phyloP scores from a whole-genome alignment of 2,888 invertebrate species.

The Miltochrista miniata region DNA sequence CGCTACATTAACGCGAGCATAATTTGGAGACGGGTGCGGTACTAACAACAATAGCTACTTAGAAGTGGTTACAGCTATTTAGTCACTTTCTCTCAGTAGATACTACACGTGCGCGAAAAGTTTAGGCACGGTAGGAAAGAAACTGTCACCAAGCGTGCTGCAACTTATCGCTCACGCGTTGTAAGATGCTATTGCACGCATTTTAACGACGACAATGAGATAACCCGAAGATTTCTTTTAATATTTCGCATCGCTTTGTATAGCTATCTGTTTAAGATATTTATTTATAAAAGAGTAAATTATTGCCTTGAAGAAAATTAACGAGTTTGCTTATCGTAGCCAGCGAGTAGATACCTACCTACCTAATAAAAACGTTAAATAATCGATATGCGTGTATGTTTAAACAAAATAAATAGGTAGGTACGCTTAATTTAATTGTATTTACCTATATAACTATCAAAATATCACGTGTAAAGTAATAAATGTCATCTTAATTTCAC shows the following conservation, averaged over 20 bases:
- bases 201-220: constrained; percentile 27
- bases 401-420: no score
- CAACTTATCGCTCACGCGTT: no score
- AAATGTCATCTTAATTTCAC: not conserved
- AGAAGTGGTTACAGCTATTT: constrained; percentile 9
- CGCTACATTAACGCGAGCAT: not conserved
- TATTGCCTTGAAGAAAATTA: not conserved
- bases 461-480: constrained; percentile 1
- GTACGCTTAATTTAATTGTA: no score
- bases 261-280: no score
- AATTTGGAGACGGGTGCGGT: constrained; percentile 11
- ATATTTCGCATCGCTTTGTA: constrained; percentile 16
- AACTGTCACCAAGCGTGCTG: no score
- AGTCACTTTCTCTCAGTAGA: constrained; percentile 28
- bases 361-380: no score
- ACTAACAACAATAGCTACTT: constrained; percentile 6
- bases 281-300: not conserved
- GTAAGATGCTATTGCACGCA: constrained; percentile 11
- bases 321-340: no score
- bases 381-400: no score
- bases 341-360: no score
- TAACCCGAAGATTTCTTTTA: constrained; percentile 22
- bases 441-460: not conserved
- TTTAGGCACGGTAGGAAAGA: no score
- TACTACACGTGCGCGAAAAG: no score